These are phyloP conservation scores for Willowsia nigromaculata DNA, from an alignment of 2,888 invertebrate species.

Conservation along the genomic window DNA sequence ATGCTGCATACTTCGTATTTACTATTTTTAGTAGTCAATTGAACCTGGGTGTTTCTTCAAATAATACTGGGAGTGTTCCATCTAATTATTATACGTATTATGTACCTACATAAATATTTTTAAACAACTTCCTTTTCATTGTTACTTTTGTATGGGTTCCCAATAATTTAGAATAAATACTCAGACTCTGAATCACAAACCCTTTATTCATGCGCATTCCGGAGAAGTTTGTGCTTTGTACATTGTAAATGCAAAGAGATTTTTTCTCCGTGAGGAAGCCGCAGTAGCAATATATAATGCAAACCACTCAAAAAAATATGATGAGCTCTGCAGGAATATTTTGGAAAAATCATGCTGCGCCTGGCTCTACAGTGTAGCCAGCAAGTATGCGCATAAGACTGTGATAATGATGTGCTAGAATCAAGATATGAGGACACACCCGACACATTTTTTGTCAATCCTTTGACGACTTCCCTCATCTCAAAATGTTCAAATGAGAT, in stretches of 20 bases:
- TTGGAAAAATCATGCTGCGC: constrained; percentile 20
- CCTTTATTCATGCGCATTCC: too few relatives aligned
- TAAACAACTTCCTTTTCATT: too few relatives aligned
- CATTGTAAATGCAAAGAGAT: not conserved
- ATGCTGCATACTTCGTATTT: not conserved
- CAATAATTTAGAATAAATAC: too few relatives aligned
- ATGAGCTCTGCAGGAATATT: constrained; percentile 35
- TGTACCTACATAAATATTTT: not conserved
- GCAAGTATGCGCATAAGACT: not conserved
- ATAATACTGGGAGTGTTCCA: not conserved
- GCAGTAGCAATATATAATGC: not conserved
- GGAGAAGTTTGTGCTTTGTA: not conserved
- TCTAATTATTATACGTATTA: constrained; percentile 8
- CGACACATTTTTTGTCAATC: constrained; percentile 46
- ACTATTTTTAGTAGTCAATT: not conserved
- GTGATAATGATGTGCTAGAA: constrained; percentile 39
- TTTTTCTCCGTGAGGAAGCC: not conserved
- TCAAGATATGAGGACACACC: constrained; percentile 38
- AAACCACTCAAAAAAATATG: constrained; percentile 31
- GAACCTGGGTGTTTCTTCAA: not conserved
- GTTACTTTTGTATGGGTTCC: too few relatives aligned
- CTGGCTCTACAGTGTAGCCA: not conserved
- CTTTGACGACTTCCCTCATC: constrained; percentile 3
- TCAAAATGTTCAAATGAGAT: not conserved
- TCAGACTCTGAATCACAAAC: too few relatives aligned